These are phyloP conservation scores for Rapana venosa DNA, from an alignment of 2,888 invertebrate species.

Conservation along the genomic window DNA sequence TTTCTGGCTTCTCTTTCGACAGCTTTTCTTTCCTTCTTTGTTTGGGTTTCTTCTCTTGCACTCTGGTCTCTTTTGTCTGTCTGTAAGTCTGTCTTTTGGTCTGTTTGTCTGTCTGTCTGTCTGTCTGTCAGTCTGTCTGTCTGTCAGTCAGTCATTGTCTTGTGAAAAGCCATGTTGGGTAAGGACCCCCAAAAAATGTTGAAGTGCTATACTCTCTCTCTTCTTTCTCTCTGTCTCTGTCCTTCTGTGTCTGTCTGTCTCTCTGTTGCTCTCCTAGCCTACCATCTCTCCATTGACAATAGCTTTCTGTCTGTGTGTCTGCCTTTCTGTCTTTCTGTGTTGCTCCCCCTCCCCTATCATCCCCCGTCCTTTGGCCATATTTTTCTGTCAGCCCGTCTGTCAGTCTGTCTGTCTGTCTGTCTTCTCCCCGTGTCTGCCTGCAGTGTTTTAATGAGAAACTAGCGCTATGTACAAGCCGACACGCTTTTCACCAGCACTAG, in stretches of 20 bases:
- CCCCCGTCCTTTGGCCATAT: not conserved
- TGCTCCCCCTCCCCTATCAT: not conserved
- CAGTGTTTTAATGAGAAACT: no score
- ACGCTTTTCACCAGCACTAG: no score
- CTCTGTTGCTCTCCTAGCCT: not conserved
- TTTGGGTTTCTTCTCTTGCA: not conserved
- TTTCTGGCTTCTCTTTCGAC: no score
- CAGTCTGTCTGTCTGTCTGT: slow-evolving; percentile 23
- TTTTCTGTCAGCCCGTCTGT: not conserved
- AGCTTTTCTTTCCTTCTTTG: no score
- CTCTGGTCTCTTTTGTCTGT: slow-evolving; percentile 4
- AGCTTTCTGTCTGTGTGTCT: not conserved
- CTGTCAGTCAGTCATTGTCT: slow-evolving; percentile 15
- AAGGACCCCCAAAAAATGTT: no score
- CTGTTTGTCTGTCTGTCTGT: not conserved
- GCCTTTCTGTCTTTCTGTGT: not conserved
- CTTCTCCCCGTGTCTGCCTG: not conserved
- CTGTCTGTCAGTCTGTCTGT: slow-evolving; percentile 22
- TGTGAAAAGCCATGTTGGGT: no score
- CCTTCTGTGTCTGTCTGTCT: not conserved
- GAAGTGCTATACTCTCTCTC: not conserved
- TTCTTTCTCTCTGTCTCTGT: not conserved
- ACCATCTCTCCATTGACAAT: not conserved
- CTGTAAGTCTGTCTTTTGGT: slow-evolving; percentile 3
- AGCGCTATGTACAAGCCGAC: no score